A percentile compares a stretch with the other conserved stretches of the same genome.
Evolutionary conservation across 2,797 vertebrate genomes (phyloP).

Genomic region (Malurus splendens): DNA sequence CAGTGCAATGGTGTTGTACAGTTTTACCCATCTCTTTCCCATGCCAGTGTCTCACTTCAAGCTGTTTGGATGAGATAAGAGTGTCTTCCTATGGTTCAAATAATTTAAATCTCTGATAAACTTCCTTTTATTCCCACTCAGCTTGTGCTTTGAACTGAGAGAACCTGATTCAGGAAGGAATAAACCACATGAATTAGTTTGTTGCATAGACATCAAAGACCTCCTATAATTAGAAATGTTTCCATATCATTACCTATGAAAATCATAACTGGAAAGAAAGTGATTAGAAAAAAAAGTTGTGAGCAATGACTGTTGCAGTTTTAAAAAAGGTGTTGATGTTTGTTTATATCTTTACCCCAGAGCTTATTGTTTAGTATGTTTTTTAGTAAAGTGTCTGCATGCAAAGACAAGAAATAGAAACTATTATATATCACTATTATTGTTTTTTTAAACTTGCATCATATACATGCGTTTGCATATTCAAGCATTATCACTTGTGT

Average conservation of each 20-base stretch:
- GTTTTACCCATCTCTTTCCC: not conserved
- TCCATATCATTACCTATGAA: not conserved
- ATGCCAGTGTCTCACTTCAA: not conserved
- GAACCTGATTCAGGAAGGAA: not conserved
- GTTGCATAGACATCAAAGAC: not conserved
- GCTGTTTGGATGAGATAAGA: slow-evolving; percentile 10
- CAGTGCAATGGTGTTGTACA: not conserved
- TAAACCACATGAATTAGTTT: not conserved
- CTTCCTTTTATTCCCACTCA: not conserved
- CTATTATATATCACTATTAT: not conserved
- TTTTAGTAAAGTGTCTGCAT: not conserved
- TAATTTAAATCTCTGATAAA: not conserved
- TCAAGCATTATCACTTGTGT: not conserved
- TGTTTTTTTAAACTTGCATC: not conserved
- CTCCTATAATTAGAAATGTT: not conserved
- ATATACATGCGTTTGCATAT: not conserved
- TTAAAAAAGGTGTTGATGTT: not conserved
- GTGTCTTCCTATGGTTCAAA: not conserved
- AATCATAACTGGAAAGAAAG: not conserved
- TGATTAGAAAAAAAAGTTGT: not conserved
- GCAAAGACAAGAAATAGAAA: not conserved
- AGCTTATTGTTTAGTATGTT: not conserved
- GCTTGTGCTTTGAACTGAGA: not conserved
- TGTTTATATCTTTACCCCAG: not conserved
- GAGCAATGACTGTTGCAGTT: not conserved